A percentile compares a stretch with the other conserved stretches of the same genome.
Conservation (phyloP, 2,797 vertebrate species). For the Phoeniculus purpureus region DNA sequence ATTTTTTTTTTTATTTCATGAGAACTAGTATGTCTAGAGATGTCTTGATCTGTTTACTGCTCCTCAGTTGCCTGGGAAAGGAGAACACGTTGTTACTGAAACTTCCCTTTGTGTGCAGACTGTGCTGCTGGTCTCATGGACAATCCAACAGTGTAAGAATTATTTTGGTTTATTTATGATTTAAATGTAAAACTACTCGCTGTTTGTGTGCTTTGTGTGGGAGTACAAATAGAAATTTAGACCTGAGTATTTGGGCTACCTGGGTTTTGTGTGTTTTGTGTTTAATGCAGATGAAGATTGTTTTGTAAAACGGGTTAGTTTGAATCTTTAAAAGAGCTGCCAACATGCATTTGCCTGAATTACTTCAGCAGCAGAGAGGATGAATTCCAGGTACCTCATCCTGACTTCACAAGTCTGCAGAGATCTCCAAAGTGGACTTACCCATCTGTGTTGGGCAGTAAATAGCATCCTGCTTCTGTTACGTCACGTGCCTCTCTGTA, state of each 20-base stretch:
- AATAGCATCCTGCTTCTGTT: neutral
- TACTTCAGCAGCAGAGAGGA: conserved; percentile 52
- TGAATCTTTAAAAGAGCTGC: conserved; percentile 56
- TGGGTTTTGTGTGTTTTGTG: neutral
- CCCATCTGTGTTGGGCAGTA: neutral
- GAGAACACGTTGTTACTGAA: neutral
- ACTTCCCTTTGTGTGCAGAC: neutral
- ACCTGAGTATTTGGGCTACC: neutral
- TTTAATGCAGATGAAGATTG: conserved; percentile 40
- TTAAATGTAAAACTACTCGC: neutral
- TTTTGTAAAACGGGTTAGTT: conserved; percentile 44
- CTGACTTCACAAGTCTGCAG: conserved; percentile 56
- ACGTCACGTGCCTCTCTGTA: neutral
- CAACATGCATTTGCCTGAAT: conserved; percentile 48
- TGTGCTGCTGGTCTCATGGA: neutral
- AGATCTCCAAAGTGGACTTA: conserved; percentile 48
- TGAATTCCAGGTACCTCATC: conserved; percentile 45
- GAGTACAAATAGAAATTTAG: neutral
- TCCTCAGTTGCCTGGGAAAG: neutral
- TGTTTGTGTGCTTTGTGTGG: neutral
- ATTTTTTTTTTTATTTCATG: neutral
- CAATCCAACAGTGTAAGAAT: neutral
- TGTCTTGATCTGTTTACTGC: neutral
- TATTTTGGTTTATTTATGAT: neutral
- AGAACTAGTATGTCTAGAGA: neutral